Base-by-base conservation (phyloP, 1,140 invertebrate genomes). In the Zaprionus vittiger region DNA sequence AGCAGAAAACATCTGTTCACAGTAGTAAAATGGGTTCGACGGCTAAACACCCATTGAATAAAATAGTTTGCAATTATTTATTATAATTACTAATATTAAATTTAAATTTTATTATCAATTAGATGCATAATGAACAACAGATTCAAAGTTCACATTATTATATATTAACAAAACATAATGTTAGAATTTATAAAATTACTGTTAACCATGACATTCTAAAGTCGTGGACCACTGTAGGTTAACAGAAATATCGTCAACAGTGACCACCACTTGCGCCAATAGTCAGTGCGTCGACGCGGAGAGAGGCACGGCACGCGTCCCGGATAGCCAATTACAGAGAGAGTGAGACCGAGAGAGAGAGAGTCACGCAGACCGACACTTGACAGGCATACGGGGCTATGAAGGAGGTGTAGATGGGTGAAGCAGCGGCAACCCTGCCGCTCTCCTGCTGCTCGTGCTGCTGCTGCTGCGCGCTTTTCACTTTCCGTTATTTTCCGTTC, bases 251-350 rank as follows among this genome's bases (percentile, higher is more conserved):
- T 75, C 60, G 65, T 60, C 69, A 72, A 66, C 82, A 76, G 76
- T 76, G 77, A 67, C 83, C 83, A 86, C 83, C 83, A 80, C 77
- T 86, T 86, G 83, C 83, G 79, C 73, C 44, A 41, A 12, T 9
- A 26, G 28, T 11, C 12, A 80, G n/a, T 70, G 79, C 85, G 85
- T 70, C 67, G 73, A 70, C 81, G 73, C 72, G 7, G 81, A 57
- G 83, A 89, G 80, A 60, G 64, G 24, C 31, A 59, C 24, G 49
- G 12, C 20, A 52, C 34, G 57, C 73, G 82, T 80, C 85, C 85
- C 85, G 85, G 85, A 90, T 90, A 81, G 65, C 65, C 70, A 77
- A 34, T 41, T 55, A 28, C 49, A 34, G 31, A 73, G 56, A 65
- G 49, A 41, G 9, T 9, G 9, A 34, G 9, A 11, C 31, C 9